Conservation (phyloP, 2,113 vertebrate species). For the Cisticola juncidis region DNA sequence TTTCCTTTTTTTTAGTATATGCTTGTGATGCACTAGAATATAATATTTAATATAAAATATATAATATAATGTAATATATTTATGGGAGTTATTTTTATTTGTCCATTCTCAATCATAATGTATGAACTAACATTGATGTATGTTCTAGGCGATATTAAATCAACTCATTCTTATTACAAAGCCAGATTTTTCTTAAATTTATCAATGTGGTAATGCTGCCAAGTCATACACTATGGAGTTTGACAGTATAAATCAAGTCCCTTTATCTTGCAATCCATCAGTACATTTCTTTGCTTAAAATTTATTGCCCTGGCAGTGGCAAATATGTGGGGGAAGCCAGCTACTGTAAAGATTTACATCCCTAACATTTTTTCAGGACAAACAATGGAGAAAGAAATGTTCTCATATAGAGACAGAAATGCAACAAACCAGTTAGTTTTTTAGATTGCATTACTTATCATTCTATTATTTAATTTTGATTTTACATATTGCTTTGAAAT, state of each 20-base stretch:
- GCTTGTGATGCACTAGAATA: not conserved
- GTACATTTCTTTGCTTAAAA: constrained; percentile 41
- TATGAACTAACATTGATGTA: not conserved
- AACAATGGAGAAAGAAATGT: not conserved
- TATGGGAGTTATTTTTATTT: not conserved
- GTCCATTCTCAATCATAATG: not conserved
- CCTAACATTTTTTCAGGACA: not conserved
- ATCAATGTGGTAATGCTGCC: constrained; percentile 6
- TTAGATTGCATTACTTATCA: not conserved
- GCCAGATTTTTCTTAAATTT: constrained; percentile 10
- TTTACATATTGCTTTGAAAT: not conserved
- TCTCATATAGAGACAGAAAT: not conserved
- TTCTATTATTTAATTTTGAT: not conserved
- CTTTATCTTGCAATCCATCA: constrained; percentile 54
- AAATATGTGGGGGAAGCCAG: constrained; percentile 5
- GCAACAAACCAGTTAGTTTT: not conserved
- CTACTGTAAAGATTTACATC: constrained; percentile 46
- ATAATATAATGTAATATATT: not conserved
- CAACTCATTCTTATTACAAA: not conserved
- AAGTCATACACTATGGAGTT: constrained; percentile 14
- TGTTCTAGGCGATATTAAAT: not conserved
- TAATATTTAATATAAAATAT: not conserved
- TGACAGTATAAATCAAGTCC: constrained; percentile 57
- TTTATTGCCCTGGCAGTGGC: constrained; percentile 33
- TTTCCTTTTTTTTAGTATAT: not conserved